These are phyloP conservation scores for Xiphophorus hellerii DNA, from an alignment of 2,113 vertebrate genomes.

Conservation along the genomic window DNA sequence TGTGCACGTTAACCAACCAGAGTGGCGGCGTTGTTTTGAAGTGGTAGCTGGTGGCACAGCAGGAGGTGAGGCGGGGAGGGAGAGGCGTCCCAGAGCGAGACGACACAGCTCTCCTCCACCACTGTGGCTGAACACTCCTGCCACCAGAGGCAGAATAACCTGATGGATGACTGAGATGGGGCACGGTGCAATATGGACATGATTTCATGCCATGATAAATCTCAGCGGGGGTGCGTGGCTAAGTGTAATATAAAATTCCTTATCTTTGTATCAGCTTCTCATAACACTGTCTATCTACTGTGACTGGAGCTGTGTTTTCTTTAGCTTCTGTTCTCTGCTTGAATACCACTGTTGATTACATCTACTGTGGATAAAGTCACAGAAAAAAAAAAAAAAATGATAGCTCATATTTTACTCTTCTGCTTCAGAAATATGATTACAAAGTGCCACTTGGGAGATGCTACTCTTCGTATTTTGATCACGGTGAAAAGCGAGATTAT, in stretches of 20 bases:
- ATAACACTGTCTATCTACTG: constrained; percentile 72
- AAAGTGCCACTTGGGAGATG: constrained; percentile 50
- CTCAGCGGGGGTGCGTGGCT: constrained; percentile 72
- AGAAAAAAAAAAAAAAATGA: constrained; percentile 21
- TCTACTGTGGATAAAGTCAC: constrained; percentile 49
- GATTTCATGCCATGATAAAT: constrained; percentile 83
- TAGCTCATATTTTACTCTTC: constrained; percentile 39
- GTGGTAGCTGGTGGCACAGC: constrained; percentile 36
- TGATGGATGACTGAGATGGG: constrained; percentile 77
- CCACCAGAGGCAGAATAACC: constrained; percentile 67
- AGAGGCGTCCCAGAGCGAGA: constrained; percentile 51
- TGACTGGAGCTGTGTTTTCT: constrained; percentile 63
- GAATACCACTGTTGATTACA: constrained; percentile 61
- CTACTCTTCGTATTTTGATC: constrained; percentile 49
- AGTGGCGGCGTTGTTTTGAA: constrained; percentile 30
- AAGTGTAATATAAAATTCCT: constrained; percentile 82
- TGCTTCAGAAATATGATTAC: constrained; percentile 65
- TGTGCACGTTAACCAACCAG: constrained; percentile 23
- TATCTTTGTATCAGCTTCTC: constrained; percentile 76
- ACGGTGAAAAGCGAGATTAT: constrained; percentile 48
- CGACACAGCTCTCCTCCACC: constrained; percentile 47
- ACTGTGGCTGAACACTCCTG: constrained; percentile 65
- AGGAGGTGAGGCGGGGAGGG: constrained; percentile 7
- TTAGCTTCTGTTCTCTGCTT: constrained; percentile 60
- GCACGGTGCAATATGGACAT: constrained; percentile 78